Evolutionary conservation across 2,888 invertebrate genomes (phyloP).

Genomic region (Tinea trinotella): DNA sequence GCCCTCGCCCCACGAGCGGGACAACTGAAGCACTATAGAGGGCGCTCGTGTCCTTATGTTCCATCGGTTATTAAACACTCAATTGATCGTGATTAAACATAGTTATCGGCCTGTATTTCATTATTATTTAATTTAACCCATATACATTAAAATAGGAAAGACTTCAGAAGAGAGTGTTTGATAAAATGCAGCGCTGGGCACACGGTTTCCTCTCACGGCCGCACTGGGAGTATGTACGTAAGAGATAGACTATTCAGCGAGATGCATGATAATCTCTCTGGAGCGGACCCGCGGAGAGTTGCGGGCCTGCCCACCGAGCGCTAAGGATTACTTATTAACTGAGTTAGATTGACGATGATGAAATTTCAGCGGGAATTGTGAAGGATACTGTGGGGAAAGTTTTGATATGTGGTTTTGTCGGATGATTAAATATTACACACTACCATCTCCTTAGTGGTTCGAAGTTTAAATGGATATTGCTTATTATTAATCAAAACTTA

Average conservation of each 20-base stretch:
- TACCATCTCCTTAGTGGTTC: slow-evolving; percentile 4
- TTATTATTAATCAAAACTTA: too few relatives aligned
- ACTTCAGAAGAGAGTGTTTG: too few relatives aligned
- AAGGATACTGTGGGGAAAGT: slow-evolving; percentile 40
- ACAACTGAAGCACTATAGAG: slow-evolving; percentile 38
- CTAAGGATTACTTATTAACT: slow-evolving; percentile 61
- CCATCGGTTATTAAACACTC: slow-evolving; percentile 20
- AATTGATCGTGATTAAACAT: background rate
- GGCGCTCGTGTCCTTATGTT: slow-evolving; percentile 51
- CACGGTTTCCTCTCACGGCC: slow-evolving; percentile 61
- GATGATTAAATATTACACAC: slow-evolving; percentile 45
- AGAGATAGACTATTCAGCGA: slow-evolving; percentile 54
- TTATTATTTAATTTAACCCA: slow-evolving; percentile 23
- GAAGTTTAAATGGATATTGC: background rate
- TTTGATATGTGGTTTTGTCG: slow-evolving; percentile 57
- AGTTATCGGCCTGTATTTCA: slow-evolving; percentile 23
- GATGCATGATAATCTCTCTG: slow-evolving; percentile 54
- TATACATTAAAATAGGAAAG: too few relatives aligned
- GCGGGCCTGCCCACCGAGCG: slow-evolving; percentile 58
- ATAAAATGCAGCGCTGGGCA: too few relatives aligned
- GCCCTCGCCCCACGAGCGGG: slow-evolving; percentile 71
- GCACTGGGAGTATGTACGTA: slow-evolving; percentile 40
- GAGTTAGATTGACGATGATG: slow-evolving; percentile 69
- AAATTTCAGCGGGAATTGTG: slow-evolving; percentile 70
- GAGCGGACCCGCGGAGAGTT: slow-evolving; percentile 43